phyloP scores from a whole-genome alignment of 2,888 invertebrate species.

The Pegoplata infirma region DNA sequence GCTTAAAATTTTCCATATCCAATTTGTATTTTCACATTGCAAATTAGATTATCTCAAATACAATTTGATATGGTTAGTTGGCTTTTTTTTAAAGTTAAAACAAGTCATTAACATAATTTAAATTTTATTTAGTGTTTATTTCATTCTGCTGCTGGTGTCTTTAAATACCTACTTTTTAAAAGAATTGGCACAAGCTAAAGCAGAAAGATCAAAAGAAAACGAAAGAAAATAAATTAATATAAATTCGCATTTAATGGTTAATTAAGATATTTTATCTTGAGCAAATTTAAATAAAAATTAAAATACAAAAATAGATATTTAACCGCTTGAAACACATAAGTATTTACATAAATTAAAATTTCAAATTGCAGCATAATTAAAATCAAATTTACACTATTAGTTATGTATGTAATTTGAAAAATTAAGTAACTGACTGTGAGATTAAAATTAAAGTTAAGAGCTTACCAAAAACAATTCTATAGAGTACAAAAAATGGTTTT shows the following conservation, averaged over 20 bases:
- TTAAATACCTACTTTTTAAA: neutral
- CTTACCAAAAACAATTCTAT: too few relatives aligned
- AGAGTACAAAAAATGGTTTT: too few relatives aligned
- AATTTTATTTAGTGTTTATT: slow-evolving; percentile 26
- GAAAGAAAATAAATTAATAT: slow-evolving; percentile 15
- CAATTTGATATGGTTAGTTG: too few relatives aligned
- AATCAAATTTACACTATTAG: neutral
- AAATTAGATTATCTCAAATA: too few relatives aligned
- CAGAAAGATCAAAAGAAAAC: neutral
- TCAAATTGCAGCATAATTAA: neutral
- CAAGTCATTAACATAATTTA: slow-evolving; percentile 35
- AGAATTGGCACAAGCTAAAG: slow-evolving; percentile 20
- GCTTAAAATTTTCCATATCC: too few relatives aligned
- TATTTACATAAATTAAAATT: neutral
- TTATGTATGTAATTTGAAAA: too few relatives aligned
- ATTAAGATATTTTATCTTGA: slow-evolving; percentile 34
- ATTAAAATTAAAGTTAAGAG: too few relatives aligned
- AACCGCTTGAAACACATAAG: slow-evolving; percentile 1
- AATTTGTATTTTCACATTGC: too few relatives aligned
- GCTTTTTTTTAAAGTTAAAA: slow-evolving; percentile 27
- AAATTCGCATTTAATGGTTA: slow-evolving; percentile 29
- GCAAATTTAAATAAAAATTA: slow-evolving; percentile 22
- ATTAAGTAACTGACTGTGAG: too few relatives aligned
- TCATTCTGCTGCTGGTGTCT: slow-evolving; percentile 4
- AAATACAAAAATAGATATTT: neutral